Evolutionary conservation across 2,888 invertebrate species (phyloP).

Genomic region (Horisme vitalbata): DNA sequence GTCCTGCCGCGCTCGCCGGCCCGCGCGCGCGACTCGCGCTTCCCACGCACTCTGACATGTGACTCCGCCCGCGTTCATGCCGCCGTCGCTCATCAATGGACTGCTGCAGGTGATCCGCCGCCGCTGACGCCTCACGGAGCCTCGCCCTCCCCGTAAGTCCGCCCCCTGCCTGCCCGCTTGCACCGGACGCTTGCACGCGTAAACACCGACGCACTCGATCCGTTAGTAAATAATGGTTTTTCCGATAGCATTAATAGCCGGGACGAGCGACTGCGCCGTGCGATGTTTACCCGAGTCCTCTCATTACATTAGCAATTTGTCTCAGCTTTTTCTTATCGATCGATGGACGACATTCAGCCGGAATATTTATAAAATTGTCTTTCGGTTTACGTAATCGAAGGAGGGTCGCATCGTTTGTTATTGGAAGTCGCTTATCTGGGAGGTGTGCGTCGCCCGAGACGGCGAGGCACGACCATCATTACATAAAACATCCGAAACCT

Average conservation of each 20-base stretch:
- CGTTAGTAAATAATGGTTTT: slow-evolving; percentile 60
- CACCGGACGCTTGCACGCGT: slow-evolving; percentile 37
- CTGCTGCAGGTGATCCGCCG: slow-evolving; percentile 69
- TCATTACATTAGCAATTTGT: slow-evolving; percentile 62
- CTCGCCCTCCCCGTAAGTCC: slow-evolving; percentile 38
- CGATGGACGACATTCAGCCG: slow-evolving; percentile 42
- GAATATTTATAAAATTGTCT: slow-evolving; percentile 65
- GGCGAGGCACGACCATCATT: slow-evolving; percentile 44
- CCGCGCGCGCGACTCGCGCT: slow-evolving; percentile 53
- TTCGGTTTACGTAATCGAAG: slow-evolving; percentile 72
- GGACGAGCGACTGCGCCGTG: slow-evolving; percentile 65
- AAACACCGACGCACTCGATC: slow-evolving; percentile 44
- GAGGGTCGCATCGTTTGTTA: slow-evolving; percentile 56
- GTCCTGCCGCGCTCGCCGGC: slow-evolving; percentile 68
- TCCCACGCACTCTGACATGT: slow-evolving; percentile 41
- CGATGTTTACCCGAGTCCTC: slow-evolving; percentile 61
- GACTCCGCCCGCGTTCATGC: slow-evolving; percentile 46
- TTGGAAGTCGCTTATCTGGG: slow-evolving; percentile 54
- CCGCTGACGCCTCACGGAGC: slow-evolving; percentile 30
- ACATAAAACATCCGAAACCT: slow-evolving; percentile 51
- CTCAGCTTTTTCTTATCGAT: slow-evolving; percentile 64
- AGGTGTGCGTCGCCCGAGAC: slow-evolving; percentile 43
- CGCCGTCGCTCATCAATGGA: slow-evolving; percentile 67
- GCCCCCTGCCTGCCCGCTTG: slow-evolving; percentile 24
- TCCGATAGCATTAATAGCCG: slow-evolving; percentile 53